Evolutionary conservation across 2,888 invertebrate genomes (phyloP), one percentile per base, ranked within the genome.

Genomic region (Phasia obesa): DNA sequence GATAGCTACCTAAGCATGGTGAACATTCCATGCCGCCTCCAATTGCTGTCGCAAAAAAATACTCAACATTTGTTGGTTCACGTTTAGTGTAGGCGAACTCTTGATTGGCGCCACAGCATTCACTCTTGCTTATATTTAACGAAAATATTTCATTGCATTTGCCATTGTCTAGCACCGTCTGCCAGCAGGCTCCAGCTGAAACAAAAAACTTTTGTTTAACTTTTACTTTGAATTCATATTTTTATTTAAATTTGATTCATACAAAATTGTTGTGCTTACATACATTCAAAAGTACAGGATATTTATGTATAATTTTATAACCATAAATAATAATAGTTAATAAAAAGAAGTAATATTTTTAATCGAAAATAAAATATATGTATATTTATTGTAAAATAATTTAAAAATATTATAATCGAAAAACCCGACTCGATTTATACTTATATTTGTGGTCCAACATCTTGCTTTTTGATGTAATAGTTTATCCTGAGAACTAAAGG

Each of bases 131-230:
- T 88, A 95, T 94, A 89, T 94, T 94, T 88, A 95, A 94, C 86
- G 95, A 94, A 87, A 95, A 93, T 88, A 96, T 93, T 88, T 96
- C 96, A 87, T 95, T 95, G 93, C 97, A 97, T 86, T 95, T 95
- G 84, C 96, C 97, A 91, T 94, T 95, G 89, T 94, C 94, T 90
- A 95, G 94, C 93, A 95, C 94, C 85, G 95, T 94, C 88, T 95
- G 94, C 97, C 97, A 97, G 92, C 97, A 97, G 91, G 95, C 96
- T 89, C 97, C 97, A 92, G 95, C 97, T 90, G 75, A 38, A 85
- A n/a, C n/a, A n/a, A 78, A 70, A 38, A 79, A 23, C 21, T n/a
- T 59, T 75, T 47, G 23, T 47, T 53, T 7, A 59, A 21, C 49
- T 51, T 55, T 59, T 25, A 35, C 60, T 60, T 69, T 49, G 15